These are phyloP conservation scores for Melipona quadrifasciata DNA, from an alignment of 1,140 invertebrate genomes.

Conservation along the genomic window DNA sequence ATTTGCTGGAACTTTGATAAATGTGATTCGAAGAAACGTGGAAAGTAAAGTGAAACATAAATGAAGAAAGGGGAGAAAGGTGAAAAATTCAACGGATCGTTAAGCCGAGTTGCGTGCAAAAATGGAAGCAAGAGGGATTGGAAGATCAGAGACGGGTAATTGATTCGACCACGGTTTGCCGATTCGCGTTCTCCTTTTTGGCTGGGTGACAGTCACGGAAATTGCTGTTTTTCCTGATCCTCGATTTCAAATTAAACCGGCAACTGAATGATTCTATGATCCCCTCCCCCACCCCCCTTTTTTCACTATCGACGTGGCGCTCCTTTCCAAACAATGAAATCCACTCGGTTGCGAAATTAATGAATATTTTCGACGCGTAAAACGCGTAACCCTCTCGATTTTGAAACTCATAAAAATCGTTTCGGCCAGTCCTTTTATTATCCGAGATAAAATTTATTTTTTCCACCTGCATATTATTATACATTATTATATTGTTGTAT, in stretches of 20 bases:
- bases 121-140: not conserved
- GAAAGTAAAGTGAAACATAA: not conserved
- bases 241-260: not conserved
- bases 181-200: not conserved
- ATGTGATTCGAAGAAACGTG: not conserved
- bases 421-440: too few relatives aligned
- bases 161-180: slow-evolving; percentile 2
- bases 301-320: not conserved
- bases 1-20: not conserved
- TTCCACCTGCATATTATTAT: too few relatives aligned
- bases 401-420: too few relatives aligned
- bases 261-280: not conserved
- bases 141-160: slow-evolving; percentile 2
- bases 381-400: too few relatives aligned
- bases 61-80: not conserved
- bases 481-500: too few relatives aligned
- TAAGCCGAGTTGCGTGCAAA: not conserved
- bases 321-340: not conserved
- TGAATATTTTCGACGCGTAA: not conserved
- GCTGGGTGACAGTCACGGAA: slow-evolving; percentile 1
- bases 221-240: slow-evolving; percentile 4
- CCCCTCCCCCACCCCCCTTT: not conserved
- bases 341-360: not conserved
- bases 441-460: too few relatives aligned
- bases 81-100: not conserved